Conservation (phyloP, 1,140 invertebrate species). For the Anagrus nilaparvatae region DNA sequence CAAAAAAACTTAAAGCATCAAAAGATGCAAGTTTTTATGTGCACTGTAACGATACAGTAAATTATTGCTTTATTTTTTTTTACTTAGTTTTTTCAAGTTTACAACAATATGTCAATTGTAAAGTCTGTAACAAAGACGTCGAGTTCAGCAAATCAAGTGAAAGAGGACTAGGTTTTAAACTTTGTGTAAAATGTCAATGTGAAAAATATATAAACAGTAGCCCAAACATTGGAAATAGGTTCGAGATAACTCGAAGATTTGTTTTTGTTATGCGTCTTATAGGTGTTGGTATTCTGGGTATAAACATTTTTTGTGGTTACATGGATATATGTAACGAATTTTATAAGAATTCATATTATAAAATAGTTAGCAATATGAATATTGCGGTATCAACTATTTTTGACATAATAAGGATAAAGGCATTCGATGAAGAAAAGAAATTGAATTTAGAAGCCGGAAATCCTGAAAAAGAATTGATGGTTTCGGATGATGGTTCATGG, state of each 20-base stretch:
- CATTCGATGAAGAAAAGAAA: constrained; percentile 13
- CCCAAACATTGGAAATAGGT: constrained; percentile 13
- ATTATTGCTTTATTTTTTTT: constrained; percentile 15
- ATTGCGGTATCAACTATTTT: constrained; percentile 8
- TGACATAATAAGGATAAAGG: constrained; percentile 8
- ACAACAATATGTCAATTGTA: constrained; percentile 14
- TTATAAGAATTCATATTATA: constrained; percentile 6
- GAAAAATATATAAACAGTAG: constrained; percentile 12
- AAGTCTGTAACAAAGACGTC: constrained; percentile 15
- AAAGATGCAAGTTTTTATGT: constrained; percentile 2
- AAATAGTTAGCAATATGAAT: constrained; percentile 10
- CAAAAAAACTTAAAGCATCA: constrained; percentile 16
- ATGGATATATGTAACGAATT: constrained; percentile 16
- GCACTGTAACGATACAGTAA: constrained; percentile 6
- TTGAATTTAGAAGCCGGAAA: constrained; percentile 6
- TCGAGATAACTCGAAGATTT: constrained; percentile 17
- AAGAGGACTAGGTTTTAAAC: constrained; percentile 17
- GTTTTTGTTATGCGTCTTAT: constrained; percentile 17
- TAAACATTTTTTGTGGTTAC: constrained; percentile 9
- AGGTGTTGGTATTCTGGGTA: constrained; percentile 13
- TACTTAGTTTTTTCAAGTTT: constrained; percentile 13
- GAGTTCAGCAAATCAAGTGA: constrained; percentile 13
- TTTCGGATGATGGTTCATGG: constrained; percentile 18
- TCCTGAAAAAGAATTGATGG: constrained; percentile 6
- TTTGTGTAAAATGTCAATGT: constrained; percentile 14